phyloP scores from a whole-genome alignment of 2,797 vertebrate genomes.

The Melanotaenia maccullochi region DNA sequence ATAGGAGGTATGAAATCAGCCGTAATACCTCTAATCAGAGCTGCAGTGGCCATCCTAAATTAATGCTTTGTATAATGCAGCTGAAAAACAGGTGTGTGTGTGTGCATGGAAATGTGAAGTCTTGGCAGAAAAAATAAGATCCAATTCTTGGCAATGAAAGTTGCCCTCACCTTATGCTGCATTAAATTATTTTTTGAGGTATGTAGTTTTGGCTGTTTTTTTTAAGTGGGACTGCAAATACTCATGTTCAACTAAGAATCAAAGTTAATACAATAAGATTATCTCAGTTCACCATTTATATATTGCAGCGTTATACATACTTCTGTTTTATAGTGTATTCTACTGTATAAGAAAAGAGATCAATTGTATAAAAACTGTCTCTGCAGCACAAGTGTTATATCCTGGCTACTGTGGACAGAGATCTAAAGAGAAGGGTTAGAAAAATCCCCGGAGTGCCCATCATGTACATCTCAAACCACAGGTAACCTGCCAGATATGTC shows the following conservation, averaged over 20 bases:
- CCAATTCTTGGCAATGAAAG: not conserved
- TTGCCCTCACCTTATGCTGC: not conserved
- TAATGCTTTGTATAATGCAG: not conserved
- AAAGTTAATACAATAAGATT: not conserved
- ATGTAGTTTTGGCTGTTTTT: not conserved
- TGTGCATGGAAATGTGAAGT: not conserved
- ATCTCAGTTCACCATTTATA: not conserved
- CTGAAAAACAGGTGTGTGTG: not conserved
- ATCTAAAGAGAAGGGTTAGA: constrained; percentile 93
- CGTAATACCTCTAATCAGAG: too few relatives aligned
- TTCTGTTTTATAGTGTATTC: not conserved
- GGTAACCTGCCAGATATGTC: constrained; percentile 75
- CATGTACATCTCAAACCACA: constrained; percentile 99
- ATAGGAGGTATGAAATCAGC: not conserved
- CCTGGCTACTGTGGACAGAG: constrained; percentile 96
- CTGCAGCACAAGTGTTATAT: constrained; percentile 98
- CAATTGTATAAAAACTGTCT: constrained; percentile 23
- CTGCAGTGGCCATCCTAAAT: not conserved
- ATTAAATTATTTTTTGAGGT: not conserved
- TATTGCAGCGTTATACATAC: not conserved
- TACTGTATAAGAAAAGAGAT: not conserved
- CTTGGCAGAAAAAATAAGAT: not conserved
- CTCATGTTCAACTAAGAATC: not conserved
- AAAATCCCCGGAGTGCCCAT: constrained; percentile 98
- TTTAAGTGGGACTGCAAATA: not conserved